These are phyloP conservation scores for Calameuta filiformis DNA, from an alignment of 2,888 invertebrate species.

Conservation along the genomic window DNA sequence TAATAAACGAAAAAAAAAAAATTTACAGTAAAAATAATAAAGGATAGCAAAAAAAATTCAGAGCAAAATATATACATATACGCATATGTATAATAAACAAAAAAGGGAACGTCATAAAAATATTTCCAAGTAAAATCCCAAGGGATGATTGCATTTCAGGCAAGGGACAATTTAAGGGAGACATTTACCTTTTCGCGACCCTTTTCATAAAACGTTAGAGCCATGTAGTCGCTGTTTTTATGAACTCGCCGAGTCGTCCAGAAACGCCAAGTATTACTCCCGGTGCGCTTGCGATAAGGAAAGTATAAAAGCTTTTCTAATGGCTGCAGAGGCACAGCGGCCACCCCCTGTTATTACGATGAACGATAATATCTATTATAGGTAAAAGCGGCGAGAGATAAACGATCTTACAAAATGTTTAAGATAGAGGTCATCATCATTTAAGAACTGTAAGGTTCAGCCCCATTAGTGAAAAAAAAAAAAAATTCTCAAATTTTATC, in stretches of 20 bases:
- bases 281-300: conserved; percentile 40
- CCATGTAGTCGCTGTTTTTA: conserved; percentile 34
- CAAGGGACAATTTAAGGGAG: conserved; percentile 16
- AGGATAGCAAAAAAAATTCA: neutral
- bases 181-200: conserved; percentile 15
- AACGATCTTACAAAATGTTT: conserved; percentile 32
- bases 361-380: conserved; percentile 54
- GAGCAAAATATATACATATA: neutral
- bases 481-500: neutral
- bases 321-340: conserved; percentile 36
- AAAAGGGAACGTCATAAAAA: neutral
- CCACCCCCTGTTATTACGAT: conserved; percentile 38
- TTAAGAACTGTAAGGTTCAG: no score
- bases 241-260: conserved; percentile 11
- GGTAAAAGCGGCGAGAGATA: conserved; percentile 45
- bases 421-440: no score
- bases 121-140: neutral
- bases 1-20: neutral
- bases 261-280: conserved; percentile 1
- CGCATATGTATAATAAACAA: no score
- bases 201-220: conserved; percentile 22
- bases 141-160: conserved; percentile 14
- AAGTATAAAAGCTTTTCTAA: conserved; percentile 40
- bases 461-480: neutral
- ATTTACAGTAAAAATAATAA: neutral